Percentiles rank a stretch among this genome's conserved stretches.
Conservation (phyloP, 2,888 invertebrate genomes). For the Leptinotarsa tumamoca region DNA sequence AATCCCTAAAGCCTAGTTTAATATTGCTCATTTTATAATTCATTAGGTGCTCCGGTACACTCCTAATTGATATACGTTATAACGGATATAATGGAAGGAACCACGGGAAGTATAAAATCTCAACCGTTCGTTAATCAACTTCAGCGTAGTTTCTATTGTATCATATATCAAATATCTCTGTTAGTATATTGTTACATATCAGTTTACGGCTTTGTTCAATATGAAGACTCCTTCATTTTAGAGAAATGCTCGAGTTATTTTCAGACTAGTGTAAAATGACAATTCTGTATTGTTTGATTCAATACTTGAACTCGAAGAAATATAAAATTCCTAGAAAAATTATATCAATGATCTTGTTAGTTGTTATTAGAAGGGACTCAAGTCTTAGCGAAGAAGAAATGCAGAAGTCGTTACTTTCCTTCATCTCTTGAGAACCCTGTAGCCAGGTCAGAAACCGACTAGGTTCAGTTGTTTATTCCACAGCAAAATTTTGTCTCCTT, state of each 20-base stretch:
- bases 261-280: background rate
- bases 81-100: constrained; percentile 7
- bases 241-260: background rate
- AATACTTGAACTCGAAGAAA: too few species aligned
- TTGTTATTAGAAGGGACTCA: too few species aligned
- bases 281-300: too few species aligned
- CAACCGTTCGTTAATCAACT: constrained; percentile 25
- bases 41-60: constrained; percentile 2
- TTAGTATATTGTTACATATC: constrained; percentile 13
- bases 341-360: too few species aligned
- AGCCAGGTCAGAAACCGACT: too few species aligned
- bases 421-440: too few species aligned
- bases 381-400: too few species aligned
- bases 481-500: too few species aligned
- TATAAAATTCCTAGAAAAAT: too few species aligned
- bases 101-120: constrained; percentile 25
- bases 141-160: constrained; percentile 3
- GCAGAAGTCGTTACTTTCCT: too few species aligned
- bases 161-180: constrained; percentile 17
- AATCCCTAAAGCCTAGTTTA: constrained; percentile 7
- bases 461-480: too few species aligned
- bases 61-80: constrained; percentile 20
- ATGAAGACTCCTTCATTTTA: background rate
- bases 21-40: constrained; percentile 19
- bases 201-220: background rate